phyloP scores from a whole-genome alignment of 1,140 invertebrate species.

The Sinonovacula constricta region DNA sequence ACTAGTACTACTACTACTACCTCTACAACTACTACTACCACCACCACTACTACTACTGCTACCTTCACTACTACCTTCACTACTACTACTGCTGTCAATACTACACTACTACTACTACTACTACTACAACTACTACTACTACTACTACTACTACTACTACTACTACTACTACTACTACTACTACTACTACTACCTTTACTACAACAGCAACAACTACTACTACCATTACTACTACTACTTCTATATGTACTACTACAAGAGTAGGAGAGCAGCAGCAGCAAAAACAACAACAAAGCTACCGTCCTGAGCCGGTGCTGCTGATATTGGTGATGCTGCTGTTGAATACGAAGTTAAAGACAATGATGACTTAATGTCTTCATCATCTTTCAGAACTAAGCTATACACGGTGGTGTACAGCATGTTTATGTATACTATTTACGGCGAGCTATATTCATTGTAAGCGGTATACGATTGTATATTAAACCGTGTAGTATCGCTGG shows the following conservation, averaged over 20 bases:
- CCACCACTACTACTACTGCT: constrained; percentile 4
- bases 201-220: not conserved
- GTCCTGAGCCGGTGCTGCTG: not conserved
- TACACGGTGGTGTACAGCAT: not conserved
- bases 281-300: too few relatives aligned
- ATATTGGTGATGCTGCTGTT: not conserved
- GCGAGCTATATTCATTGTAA: not conserved
- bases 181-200: constrained; percentile 1
- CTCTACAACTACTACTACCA: not conserved
- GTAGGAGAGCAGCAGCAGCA: too few relatives aligned
- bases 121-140: constrained; percentile 1
- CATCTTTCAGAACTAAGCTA: not conserved
- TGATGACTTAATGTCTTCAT: too few relatives aligned
- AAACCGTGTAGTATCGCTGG: too few relatives aligned
- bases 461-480: not conserved
- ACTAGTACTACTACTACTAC: constrained; percentile 1
- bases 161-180: constrained; percentile 4
- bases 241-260: not conserved
- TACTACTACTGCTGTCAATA: not conserved
- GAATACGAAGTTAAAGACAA: not conserved
- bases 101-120: too few relatives aligned
- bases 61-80: not conserved
- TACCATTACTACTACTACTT: constrained; percentile 1
- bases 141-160: constrained; percentile 4
- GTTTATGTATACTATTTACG: not conserved